phyloP scores from a whole-genome alignment of 2,113 vertebrate genomes.

The Nicator chloris region DNA sequence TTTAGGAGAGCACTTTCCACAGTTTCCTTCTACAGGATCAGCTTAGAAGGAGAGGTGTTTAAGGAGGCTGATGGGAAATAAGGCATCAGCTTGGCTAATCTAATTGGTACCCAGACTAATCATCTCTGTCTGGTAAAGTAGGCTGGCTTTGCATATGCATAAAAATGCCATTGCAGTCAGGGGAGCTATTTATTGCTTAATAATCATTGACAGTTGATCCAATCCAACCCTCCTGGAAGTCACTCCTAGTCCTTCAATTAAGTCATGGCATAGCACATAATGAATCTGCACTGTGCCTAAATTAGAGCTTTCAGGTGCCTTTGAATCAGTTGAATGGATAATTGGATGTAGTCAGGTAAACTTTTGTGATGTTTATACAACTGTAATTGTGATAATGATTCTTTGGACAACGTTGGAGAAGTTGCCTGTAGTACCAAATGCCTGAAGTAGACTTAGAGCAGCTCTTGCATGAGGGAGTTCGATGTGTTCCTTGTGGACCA shows the following conservation, averaged over 20 bases:
- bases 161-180: not conserved
- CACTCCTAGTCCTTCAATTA: not conserved
- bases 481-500: fast-evolving
- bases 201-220: not conserved
- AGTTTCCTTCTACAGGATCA: not conserved
- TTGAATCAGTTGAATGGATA: not conserved
- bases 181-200: not conserved
- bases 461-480: not conserved
- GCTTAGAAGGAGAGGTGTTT: not conserved
- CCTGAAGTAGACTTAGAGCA: not conserved
- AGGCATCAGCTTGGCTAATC: not conserved
- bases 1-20: not conserved
- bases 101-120: not conserved
- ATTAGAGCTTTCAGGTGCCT: not conserved
- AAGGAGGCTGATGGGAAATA: not conserved
- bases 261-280: not conserved
- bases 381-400: conserved; percentile 13
- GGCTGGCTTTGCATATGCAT: not conserved
- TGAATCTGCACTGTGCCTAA: not conserved
- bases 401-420: not conserved
- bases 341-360: conserved; percentile 28
- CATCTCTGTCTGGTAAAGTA: not conserved
- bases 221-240: not conserved
- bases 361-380: conserved; percentile 2
- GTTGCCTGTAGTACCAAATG: not conserved